A percentile compares a stretch with the other conserved stretches of the same genome.
phyloP scores from a whole-genome alignment of 2,113 vertebrate genomes.

The Rhizomys pruinosus region DNA sequence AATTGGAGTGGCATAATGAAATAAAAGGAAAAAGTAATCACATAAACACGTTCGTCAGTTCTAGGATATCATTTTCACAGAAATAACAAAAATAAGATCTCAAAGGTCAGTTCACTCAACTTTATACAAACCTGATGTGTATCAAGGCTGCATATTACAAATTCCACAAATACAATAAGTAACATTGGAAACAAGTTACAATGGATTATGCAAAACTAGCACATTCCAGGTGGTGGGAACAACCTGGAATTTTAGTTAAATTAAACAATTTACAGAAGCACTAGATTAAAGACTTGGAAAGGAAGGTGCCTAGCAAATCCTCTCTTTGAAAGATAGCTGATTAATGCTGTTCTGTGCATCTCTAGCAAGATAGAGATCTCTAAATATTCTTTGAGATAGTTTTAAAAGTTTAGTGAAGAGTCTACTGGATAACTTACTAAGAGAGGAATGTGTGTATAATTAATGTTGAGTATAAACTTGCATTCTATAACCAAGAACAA shows the following conservation, averaged over 20 bases:
- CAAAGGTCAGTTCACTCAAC: conserved; percentile 75
- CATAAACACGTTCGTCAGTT: conserved; percentile 72
- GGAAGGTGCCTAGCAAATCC: conserved; percentile 32
- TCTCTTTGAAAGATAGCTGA: conserved; percentile 17
- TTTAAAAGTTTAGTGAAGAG: background rate
- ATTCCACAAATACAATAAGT: conserved; percentile 56
- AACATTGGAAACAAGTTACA: conserved; percentile 58
- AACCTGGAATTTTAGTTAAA: conserved; percentile 50
- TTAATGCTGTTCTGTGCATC: conserved; percentile 1
- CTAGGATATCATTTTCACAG: conserved; percentile 67
- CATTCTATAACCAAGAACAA: background rate
- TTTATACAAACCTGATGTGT: conserved; percentile 72
- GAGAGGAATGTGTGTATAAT: background rate
- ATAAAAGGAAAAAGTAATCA: conserved; percentile 75
- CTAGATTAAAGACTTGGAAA: conserved; percentile 46
- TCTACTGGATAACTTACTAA: background rate
- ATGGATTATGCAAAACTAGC: conserved; percentile 60
- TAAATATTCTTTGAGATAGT: background rate
- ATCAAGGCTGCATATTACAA: conserved; percentile 63
- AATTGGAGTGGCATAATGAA: conserved; percentile 72
- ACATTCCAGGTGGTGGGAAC: conserved; percentile 51
- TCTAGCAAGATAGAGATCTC: conserved; percentile 28
- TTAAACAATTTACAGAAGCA: conserved; percentile 39
- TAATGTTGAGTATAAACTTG: background rate
- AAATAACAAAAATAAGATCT: conserved; percentile 72